Evolutionary conservation across 2,797 vertebrate species (phyloP), one percentile per base, ranked within the genome.

Genomic region (Dromococcyx pavoninus): DNA sequence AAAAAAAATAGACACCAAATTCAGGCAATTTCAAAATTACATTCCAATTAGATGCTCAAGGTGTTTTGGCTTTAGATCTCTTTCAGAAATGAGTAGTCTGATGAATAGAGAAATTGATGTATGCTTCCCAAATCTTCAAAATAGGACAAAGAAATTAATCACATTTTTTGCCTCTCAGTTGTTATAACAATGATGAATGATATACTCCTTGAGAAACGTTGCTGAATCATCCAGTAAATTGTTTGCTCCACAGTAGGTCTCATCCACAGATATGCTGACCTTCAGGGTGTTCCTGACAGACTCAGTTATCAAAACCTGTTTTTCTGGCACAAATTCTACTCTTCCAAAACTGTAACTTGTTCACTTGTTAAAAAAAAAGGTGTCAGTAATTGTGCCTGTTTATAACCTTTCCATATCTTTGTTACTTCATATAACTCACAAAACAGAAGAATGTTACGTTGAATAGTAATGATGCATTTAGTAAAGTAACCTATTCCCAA

Each of bases 151-250:
- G 79, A 96, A 97, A 97, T 97, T 96, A 97, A 96, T 97, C 97
- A 96, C 51, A 53, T 94, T 97, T 97, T n/a, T 94, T 96, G 94
- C 60, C 89, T 97, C 71, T 96, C 91, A 93, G 94, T 93, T 96
- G 77, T 91, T 96, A 6, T 93, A 97, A 97, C 92, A 84, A 79
- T 96, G 97, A 98, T 92, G 94, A 97, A 98, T 95, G 88, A 88
- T 80, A 76, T 7, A 50, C 70, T 86, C 66, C 76, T 88, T 46
- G 28, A 61, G 89, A 71, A 95, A 93, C 79, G 89, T 79, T 97
- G 96, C 96, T 97, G 97, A 97, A 95, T 96, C 96, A 97, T 91
- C 76, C 89, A 88, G 82, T 88, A 88, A 86, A 95, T 91, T 94
- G 91, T 97, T 96, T 97, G 93, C 86, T 92, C 90, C 92, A 89